Base-by-base conservation (phyloP, 2,888 invertebrate genomes). In the Eupithecia inturbata region DNA sequence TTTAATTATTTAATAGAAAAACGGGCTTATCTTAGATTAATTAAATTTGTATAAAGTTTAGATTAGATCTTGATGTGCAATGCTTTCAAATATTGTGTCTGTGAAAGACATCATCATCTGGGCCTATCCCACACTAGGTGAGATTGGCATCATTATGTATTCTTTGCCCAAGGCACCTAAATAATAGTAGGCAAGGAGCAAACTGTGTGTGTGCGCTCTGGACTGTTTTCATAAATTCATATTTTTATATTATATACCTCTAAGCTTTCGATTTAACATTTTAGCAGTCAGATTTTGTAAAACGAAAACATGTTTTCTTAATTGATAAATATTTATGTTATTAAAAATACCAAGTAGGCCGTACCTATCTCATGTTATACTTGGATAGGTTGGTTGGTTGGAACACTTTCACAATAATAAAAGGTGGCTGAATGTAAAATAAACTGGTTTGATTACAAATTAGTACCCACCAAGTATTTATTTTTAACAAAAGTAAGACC, bases 381-480 rank as follows among this genome's bases (percentile, higher is more conserved):
- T 53, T 53, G 49, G 26, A 26, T 26, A 57, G 57, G 57, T 57
- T 57, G 26, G 4, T 57, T 57, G 14, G 5, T 57, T 62, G 2
- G 31, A 31, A 31, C 31, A 31, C 31, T 31, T 62, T 62, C 31
- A 19, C 62, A 9, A 60, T n/a, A 28, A 62, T 31, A 62, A 62
- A 62, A 62, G 16, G 28, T 62, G 36, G 9, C 36, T 36, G 31
- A 62, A 28, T 62, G 62, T 31, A 62, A 62, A 53, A n/a, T 49
- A 7, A 16, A 60, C 4, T 60, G 14, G 16, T 60, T 60, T 60
- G 9, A 60, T 60, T 60, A 60, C 60, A 28, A 60, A 28, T 60
- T 4, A 28, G 12, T 60, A 28, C 60, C 10, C 4, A 26, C 26
- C 45, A 16, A 45, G 41, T 41, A 36, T 9, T 14, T 39, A 39